These are phyloP conservation scores for Trimorus sp. DNA, from an alignment of 2,888 invertebrate genomes.

Conservation along the genomic window DNA sequence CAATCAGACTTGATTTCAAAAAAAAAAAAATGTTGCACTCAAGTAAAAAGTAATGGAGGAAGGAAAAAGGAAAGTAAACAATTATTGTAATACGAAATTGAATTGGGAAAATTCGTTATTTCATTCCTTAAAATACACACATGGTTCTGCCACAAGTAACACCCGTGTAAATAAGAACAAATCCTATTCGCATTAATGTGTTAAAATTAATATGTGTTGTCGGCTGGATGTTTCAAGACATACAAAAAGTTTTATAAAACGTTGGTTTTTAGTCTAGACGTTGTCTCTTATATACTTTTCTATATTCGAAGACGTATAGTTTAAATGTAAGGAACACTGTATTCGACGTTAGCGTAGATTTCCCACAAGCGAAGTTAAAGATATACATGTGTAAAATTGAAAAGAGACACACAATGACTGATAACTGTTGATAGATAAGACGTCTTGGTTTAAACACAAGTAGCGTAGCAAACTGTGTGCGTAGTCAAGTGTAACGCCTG, in stretches of 20 bases:
- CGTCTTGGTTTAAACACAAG: constrained; percentile 10
- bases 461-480: constrained; percentile 3
- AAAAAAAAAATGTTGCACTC: no score
- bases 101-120: no score
- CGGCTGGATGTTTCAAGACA: no score
- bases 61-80: no score
- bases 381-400: constrained; percentile 2
- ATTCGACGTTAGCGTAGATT: constrained; percentile 17
- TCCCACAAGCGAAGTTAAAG: constrained; percentile 10
- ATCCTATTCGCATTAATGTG: no score
- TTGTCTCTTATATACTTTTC: background rate
- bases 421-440: constrained; percentile 23
- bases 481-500: constrained; percentile 9
- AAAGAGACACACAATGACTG: constrained; percentile 31
- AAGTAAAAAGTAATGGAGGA: no score
- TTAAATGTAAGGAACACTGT: background rate
- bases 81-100: no score
- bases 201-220: no score
- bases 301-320: background rate
- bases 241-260: constrained; percentile 3
- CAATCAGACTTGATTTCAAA: no score
- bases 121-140: no score
- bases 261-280: background rate
- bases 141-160: no score
- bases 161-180: no score